A percentile compares a stretch with the other conserved stretches of the same genome.
Evolutionary conservation across 2,797 vertebrate genomes (phyloP).

Genomic region (Dendrocincla fuliginosa): DNA sequence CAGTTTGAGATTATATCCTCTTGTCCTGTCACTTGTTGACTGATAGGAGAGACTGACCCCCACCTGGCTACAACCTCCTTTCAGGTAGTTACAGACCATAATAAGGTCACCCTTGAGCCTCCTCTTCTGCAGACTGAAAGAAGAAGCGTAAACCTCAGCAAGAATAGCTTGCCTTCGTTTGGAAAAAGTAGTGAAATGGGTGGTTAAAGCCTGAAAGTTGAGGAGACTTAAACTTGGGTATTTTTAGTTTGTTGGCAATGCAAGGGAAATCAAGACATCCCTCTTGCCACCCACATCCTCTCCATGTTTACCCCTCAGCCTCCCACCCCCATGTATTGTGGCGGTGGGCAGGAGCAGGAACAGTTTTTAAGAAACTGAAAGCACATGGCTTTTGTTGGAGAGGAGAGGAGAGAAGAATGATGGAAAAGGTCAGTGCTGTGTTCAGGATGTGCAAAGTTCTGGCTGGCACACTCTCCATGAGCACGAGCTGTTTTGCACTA

Average conservation of each 20-base stretch:
- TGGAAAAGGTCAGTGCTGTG: neutral
- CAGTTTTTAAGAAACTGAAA: neutral
- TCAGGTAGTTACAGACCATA: neutral
- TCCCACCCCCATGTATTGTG: neutral
- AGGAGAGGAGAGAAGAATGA: neutral
- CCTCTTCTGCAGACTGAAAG: neutral
- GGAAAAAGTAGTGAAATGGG: rapidly evolving
- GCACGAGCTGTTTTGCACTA: neutral
- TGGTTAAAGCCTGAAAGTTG: neutral
- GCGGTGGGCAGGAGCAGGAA: neutral
- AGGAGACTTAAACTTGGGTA: rapidly evolving
- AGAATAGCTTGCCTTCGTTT: neutral
- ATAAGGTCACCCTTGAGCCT: neutral
- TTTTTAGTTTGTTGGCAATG: neutral
- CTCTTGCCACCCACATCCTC: neutral
- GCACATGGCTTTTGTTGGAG: neutral
- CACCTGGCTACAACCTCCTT: neutral
- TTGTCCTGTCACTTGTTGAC: neutral
- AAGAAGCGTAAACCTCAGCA: neutral
- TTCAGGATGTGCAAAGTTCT: neutral
- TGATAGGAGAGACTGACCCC: neutral
- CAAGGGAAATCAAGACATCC: neutral
- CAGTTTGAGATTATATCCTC: neutral
- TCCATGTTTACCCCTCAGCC: neutral
- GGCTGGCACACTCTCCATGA: rapidly evolving